phyloP scores from a whole-genome alignment of 2,888 invertebrate genomes.

The Lottia scabra region DNA sequence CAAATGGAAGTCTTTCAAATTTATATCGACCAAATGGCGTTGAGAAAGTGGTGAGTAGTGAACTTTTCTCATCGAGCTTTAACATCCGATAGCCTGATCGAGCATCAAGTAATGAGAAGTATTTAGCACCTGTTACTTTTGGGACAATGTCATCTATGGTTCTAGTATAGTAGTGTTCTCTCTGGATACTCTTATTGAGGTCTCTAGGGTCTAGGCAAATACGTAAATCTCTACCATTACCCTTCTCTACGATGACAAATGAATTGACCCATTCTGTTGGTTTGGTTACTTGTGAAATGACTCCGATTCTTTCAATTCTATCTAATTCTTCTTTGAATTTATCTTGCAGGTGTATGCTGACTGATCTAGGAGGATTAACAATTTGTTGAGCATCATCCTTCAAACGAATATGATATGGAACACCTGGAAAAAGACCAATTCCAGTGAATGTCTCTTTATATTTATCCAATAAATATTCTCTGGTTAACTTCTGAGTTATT shows the following conservation, averaged over 20 bases:
- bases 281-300: background rate
- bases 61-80: conserved; percentile 8
- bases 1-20: conserved; percentile 17
- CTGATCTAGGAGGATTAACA: background rate
- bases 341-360: background rate
- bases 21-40: conserved; percentile 31
- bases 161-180: conserved; percentile 27
- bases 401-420: background rate
- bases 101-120: conserved; percentile 19
- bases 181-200: conserved; percentile 30
- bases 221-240: background rate
- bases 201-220: conserved; percentile 24
- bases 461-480: background rate
- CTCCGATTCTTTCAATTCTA: background rate
- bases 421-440: background rate
- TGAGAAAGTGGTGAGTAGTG: conserved; percentile 30
- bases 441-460: background rate
- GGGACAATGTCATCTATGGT: conserved; percentile 23
- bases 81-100: conserved; percentile 16
- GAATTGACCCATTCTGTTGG: conserved; percentile 7
- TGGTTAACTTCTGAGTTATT: background rate
- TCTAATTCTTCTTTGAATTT: background rate
- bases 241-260: background rate
- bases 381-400: background rate
- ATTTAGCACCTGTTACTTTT: conserved; percentile 7